phyloP scores from a whole-genome alignment of 2,113 vertebrate species.

The Butorides virescens region DNA sequence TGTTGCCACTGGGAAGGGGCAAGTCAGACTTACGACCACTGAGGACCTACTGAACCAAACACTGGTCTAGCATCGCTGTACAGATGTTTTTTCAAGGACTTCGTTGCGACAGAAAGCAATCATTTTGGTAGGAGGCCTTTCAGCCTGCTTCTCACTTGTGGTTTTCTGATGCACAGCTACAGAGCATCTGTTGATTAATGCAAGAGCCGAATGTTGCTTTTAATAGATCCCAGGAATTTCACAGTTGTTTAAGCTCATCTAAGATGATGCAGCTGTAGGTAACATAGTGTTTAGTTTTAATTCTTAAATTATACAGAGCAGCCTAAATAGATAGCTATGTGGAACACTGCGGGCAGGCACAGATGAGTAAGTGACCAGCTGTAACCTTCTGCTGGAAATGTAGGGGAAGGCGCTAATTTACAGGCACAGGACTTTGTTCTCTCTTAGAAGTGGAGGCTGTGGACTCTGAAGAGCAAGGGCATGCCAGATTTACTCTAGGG shows the following conservation, averaged over 20 bases:
- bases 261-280: slow-evolving; percentile 48
- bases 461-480: background rate
- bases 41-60: background rate
- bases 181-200: slow-evolving; percentile 49
- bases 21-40: background rate
- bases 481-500: background rate
- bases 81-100: background rate
- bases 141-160: slow-evolving; percentile 27
- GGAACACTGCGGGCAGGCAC: background rate
- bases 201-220: background rate
- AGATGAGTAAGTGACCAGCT: background rate
- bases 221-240: slow-evolving; percentile 44
- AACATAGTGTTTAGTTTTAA: slow-evolving; percentile 41
- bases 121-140: background rate
- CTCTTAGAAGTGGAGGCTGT: background rate
- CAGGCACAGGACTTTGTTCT: background rate
- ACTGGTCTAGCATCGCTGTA: accelerated
- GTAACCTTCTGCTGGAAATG: background rate
- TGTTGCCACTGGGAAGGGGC: background rate
- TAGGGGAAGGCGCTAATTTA: background rate
- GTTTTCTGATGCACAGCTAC: slow-evolving; percentile 24
- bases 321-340: slow-evolving; percentile 1
- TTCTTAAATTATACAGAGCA: slow-evolving; percentile 37
- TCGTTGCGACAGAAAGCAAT: background rate
- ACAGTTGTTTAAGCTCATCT: slow-evolving; percentile 36